Percentiles rank a stretch among this genome's conserved stretches.
phyloP scores from a whole-genome alignment of 2,113 vertebrate genomes.

The Uropsilus gracilis region DNA sequence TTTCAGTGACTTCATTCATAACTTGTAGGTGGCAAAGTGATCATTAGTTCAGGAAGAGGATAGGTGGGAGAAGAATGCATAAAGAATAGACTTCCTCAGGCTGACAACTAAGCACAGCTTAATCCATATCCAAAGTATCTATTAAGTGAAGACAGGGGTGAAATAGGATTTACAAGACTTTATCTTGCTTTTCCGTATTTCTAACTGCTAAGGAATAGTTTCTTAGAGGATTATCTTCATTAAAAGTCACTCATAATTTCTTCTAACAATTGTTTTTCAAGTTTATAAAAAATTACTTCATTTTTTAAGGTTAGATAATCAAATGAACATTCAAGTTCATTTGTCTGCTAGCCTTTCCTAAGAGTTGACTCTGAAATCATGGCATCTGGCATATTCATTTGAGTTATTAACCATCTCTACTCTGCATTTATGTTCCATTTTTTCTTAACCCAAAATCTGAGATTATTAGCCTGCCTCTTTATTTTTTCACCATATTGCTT shows the following conservation, averaged over 20 bases:
- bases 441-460: conserved; percentile 51
- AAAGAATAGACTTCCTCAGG: conserved; percentile 8
- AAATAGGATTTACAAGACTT: conserved; percentile 80
- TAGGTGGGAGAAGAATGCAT: neutral
- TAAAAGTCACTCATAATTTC: conserved; percentile 82
- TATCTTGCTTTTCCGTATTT: conserved; percentile 78
- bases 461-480: conserved; percentile 38
- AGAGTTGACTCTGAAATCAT: conserved; percentile 59
- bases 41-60: neutral
- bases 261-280: conserved; percentile 76
- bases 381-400: neutral
- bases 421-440: conserved; percentile 28
- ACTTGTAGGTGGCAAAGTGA: neutral
- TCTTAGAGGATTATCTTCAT: conserved; percentile 83
- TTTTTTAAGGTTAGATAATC: conserved; percentile 79
- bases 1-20: neutral
- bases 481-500: conserved; percentile 41
- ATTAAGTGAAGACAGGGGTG: conserved; percentile 66
- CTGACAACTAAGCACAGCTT: conserved; percentile 8
- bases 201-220: conserved; percentile 80
- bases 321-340: conserved; percentile 72
- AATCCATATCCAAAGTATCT: conserved; percentile 33
- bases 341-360: conserved; percentile 73
- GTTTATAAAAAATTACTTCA: conserved; percentile 79
- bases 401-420: neutral